phyloP scores from a whole-genome alignment of 2,113 vertebrate species.

The Ceuthmochares aereus region DNA sequence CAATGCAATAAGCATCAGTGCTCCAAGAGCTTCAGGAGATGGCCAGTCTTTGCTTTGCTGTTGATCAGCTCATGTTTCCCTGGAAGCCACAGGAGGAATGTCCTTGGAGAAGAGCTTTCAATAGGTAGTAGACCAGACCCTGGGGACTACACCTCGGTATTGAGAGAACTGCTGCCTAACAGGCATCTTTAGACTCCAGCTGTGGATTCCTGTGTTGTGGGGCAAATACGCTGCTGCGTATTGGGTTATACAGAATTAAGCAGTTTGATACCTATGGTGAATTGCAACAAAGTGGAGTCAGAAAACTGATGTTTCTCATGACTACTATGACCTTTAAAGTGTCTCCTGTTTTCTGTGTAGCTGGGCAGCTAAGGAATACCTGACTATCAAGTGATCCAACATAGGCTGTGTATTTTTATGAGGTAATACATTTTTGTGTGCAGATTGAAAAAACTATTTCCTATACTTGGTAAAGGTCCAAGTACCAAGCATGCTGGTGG shows the following conservation, averaged over 20 bases:
- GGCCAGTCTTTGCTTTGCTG: background rate
- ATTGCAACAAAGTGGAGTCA: background rate
- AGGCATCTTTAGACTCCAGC: background rate
- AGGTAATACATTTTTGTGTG: background rate
- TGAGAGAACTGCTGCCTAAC: rapidly evolving
- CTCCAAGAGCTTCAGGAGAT: rapidly evolving
- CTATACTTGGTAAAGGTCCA: background rate
- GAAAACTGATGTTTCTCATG: background rate
- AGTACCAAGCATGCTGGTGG: background rate
- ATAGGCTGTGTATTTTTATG: background rate
- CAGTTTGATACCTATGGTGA: background rate
- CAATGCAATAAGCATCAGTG: background rate
- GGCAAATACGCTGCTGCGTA: background rate
- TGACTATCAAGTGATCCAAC: background rate
- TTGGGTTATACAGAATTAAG: background rate
- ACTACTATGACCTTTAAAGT: background rate
- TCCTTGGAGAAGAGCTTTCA: background rate
- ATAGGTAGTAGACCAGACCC: background rate
- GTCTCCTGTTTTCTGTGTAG: background rate
- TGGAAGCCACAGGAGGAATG: background rate
- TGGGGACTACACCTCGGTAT: rapidly evolving
- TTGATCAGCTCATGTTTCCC: background rate
- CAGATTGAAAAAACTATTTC: background rate
- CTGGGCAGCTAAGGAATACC: background rate
- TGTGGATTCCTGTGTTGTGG: background rate